Evolutionary conservation across 92 coral and sea anemone genomes (phyloP).

Genomic region (Zoanthus sociatus): DNA sequence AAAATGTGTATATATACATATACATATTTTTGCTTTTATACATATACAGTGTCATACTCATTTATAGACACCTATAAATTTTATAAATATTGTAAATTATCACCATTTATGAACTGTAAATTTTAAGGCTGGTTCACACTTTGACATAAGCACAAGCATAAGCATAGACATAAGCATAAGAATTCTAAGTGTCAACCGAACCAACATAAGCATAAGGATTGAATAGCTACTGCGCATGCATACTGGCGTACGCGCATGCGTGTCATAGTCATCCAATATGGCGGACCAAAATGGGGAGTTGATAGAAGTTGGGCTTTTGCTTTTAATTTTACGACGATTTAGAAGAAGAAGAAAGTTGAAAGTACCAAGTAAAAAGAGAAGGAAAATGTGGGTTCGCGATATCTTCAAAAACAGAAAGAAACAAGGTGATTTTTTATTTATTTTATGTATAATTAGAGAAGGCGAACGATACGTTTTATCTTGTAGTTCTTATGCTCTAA

Average conservation of each 20-base stretch:
- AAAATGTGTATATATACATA: too few species aligned
- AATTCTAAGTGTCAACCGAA: not conserved
- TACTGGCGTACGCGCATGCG: not conserved
- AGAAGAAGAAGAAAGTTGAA: not conserved
- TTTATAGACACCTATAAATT: too few species aligned
- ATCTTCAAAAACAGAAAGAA: not conserved
- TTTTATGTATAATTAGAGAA: not conserved
- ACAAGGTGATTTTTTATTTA: not conserved
- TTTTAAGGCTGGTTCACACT: too few species aligned
- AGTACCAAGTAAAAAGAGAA: not conserved
- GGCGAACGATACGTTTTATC: not conserved
- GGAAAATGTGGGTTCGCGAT: too few species aligned
- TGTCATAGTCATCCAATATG: not conserved
- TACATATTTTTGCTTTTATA: too few species aligned
- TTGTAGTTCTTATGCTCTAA: not conserved
- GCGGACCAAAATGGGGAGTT: not conserved
- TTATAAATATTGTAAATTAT: too few species aligned
- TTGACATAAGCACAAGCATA: too few species aligned
- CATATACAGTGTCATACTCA: too few species aligned
- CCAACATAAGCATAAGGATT: not conserved
- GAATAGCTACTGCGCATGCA: slow-evolving; percentile 23
- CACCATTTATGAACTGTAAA: too few species aligned
- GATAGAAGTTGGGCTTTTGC: not conserved
- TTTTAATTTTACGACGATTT: not conserved
- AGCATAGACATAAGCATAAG: too few species aligned